Evolutionary conservation across 2,888 invertebrate genomes (phyloP), one percentile per base, ranked within the genome.

Genomic region (Eupithecia subfuscata): DNA sequence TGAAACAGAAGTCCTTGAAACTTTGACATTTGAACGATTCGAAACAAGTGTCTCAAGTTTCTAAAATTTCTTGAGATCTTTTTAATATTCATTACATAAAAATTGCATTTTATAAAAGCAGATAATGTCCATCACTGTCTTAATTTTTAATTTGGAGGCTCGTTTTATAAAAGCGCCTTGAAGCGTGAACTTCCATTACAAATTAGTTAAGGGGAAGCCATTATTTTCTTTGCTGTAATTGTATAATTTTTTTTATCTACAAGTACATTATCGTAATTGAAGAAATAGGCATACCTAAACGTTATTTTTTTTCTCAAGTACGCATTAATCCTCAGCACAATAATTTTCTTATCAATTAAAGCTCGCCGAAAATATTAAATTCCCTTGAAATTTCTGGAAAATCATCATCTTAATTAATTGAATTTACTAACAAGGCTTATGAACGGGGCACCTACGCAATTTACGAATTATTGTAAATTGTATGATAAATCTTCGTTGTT

Each of bases 101-200:
- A 76, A 71, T 68, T 43, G 40, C 34, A 68, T 25, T 64, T 71
- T 63, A 52, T 69, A 65, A 71, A 56, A 81, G 52, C 69, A 71
- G 73, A 71, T 81, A 84, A 75, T 82, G 78, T 82, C 78, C 78
- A 73, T 83, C 80, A 83, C 80, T 84, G 81, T 84, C 83, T 83
- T 70, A 83, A 85, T 86, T 86, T 81, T 79, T 80, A 84, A 85
- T 87, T 86, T 84, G 83, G 82, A 82, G 83, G 85, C 85, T 83
- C 84, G 84, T 86, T 87, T 85, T 84, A 86, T 84, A 83, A 85
- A 85, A 79, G 82, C 80, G 78, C 79, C 81, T 79, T 77, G 78
- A 76, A 85, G 84, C 85, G 84, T 85, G 83, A 87, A 84, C 43
- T 83, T 84, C 84, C 83, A 83, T 85, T 85, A 86, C 85, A 68